These are phyloP conservation scores for Amphipyra tragopoginis DNA, from an alignment of 2,888 invertebrate species.

Conservation along the genomic window DNA sequence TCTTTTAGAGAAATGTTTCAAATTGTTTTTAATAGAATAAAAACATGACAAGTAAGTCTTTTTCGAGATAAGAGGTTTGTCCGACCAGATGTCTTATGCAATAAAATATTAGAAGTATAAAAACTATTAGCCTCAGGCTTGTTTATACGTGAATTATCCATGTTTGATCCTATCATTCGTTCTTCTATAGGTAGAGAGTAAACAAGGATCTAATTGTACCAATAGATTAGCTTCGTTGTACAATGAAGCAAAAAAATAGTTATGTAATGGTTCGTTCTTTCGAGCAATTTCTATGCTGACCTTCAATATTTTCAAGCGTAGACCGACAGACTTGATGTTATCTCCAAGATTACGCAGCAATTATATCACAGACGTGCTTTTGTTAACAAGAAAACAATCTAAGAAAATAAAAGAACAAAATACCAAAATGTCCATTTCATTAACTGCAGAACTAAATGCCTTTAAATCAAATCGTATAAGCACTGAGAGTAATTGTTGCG, in stretches of 20 bases:
- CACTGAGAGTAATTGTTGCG: conserved; percentile 57
- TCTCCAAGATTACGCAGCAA: conserved; percentile 44
- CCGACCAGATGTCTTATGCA: too few species aligned
- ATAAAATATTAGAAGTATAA: background rate
- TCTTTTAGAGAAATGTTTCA: background rate
- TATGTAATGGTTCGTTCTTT: conserved; percentile 40
- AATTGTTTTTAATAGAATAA: background rate
- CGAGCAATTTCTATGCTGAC: conserved; percentile 31
- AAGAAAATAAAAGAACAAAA: conserved; percentile 19
- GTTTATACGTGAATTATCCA: conserved; percentile 9
- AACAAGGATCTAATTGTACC: conserved; percentile 47
- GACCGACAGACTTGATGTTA: conserved; percentile 42
- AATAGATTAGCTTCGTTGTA: conserved; percentile 33
- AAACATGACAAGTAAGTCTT: too few species aligned
- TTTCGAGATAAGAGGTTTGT: too few species aligned
- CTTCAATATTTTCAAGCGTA: conserved; percentile 44
- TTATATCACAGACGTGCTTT: conserved; percentile 44
- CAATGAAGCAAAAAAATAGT: conserved; percentile 25
- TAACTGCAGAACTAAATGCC: conserved; percentile 42
- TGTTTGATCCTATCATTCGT: conserved; percentile 30
- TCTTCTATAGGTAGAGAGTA: conserved; percentile 25
- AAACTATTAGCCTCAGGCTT: too few species aligned
- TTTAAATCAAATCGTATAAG: conserved; percentile 59
- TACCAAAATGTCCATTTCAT: conserved; percentile 37
- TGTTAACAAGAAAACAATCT: conserved; percentile 25